Conservation (phyloP, 2,797 vertebrate species). For the Enteromius anoplus region DNA sequence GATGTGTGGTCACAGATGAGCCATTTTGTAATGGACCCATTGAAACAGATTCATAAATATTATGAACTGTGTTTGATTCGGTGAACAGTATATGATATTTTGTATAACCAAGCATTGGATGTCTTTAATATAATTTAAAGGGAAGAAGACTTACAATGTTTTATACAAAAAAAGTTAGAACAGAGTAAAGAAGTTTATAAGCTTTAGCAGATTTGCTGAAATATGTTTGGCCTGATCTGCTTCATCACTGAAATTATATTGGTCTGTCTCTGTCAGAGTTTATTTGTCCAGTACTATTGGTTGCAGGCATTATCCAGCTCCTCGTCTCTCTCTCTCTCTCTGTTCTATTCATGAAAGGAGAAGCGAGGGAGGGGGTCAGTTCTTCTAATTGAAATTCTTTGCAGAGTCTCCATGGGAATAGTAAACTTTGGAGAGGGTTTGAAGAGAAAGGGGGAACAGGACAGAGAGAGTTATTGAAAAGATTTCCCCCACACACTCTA, state of each 20-base stretch:
- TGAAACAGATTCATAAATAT: neutral
- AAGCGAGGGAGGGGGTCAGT: slow-evolving; percentile 48
- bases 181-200: neutral
- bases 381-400: slow-evolving; percentile 82
- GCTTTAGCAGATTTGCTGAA: neutral
- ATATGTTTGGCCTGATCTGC: neutral
- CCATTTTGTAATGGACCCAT: neutral
- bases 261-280: neutral
- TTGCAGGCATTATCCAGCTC: slow-evolving; percentile 39
- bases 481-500: slow-evolving; percentile 59
- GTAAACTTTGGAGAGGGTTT: slow-evolving; percentile 76
- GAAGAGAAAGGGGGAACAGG: slow-evolving; percentile 64
- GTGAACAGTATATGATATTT: neutral
- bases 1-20: neutral
- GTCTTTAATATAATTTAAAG: neutral
- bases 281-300: slow-evolving; percentile 18
- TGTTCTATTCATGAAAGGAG: slow-evolving; percentile 62
- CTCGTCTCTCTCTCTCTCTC: slow-evolving; percentile 53
- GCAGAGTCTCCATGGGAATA: slow-evolving; percentile 77
- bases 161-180: neutral
- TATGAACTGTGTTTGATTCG: neutral
- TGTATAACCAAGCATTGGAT: neutral
- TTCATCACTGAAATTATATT: neutral
- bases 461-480: slow-evolving; percentile 61
- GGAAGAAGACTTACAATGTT: neutral